Evolutionary conservation across 2,888 invertebrate species (phyloP), one percentile per base, ranked within the genome.

Genomic region (Matsumyia berberina): DNA sequence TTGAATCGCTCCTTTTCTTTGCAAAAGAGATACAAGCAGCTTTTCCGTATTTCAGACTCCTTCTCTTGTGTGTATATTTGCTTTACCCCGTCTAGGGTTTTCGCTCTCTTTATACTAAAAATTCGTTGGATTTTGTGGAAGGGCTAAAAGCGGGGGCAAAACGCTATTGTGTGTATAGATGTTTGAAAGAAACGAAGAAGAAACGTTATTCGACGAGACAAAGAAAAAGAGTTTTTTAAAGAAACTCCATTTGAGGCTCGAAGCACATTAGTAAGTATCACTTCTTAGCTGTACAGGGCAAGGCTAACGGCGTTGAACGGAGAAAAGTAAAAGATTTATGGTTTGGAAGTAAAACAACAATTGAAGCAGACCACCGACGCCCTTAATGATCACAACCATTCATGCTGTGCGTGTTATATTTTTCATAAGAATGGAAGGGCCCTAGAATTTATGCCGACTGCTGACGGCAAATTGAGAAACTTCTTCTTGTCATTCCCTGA

Each of bases 1-100:
- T 77, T 60, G 35, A 77, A 77, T 60, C 17, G 15, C 51, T 67
- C 15, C 42, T 53, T 12, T 35, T 53, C 12, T 33, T 53, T 44
- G 31, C 42, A 53, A 55, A 39, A 29, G 19, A n/a, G 46, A 35
- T 35, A n/a, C 15, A 29, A 0, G 49, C 1, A 64, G 15, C 44
- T 9, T 19, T 69, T n/a, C n/a, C 24, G 4, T 37, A 51, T 46
- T 37, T 15, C 8, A 7, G 7, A 15, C 0, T 29, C 8, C 39
- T 42, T 24, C 12, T 42, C 33, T 6, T 15, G 12, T 24, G 19
- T 8, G 37, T 37, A 55, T 35, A 55, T 55, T 55, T 60, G 17
- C 44, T 44, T 44, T 44, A 29, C 19, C 11, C 39, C 24, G 57
- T 46, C 35, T n/a, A 24, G n/a, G 62, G 15, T 8, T 8, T 62